Evolutionary conservation across 2,888 invertebrate genomes (phyloP).

Genomic region (Lycocerus yunnanus): DNA sequence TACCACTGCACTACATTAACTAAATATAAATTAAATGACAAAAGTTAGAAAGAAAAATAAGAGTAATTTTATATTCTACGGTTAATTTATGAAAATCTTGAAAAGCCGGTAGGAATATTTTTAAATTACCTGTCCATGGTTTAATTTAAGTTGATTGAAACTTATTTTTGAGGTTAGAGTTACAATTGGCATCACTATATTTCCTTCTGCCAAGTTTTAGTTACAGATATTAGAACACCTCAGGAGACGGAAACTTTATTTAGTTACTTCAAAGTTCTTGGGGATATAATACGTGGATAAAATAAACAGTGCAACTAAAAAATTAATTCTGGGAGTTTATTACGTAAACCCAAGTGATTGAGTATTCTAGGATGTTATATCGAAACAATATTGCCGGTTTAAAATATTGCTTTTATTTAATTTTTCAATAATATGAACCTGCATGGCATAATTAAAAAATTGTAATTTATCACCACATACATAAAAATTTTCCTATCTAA

Average conservation of each 20-base stretch:
- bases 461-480: too few relatives aligned
- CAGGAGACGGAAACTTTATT: constrained; percentile 1
- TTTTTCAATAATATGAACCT: too few relatives aligned
- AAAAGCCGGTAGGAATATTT: background rate
- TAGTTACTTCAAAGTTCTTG: background rate
- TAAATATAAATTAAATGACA: background rate
- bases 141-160: background rate
- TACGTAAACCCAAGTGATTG: background rate
- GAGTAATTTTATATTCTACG: background rate
- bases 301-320: background rate
- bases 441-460: too few relatives aligned
- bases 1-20: background rate
- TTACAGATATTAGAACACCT: constrained; percentile 3
- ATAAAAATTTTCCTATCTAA: too few relatives aligned
- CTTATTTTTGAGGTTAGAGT: background rate
- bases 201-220: constrained; percentile 1
- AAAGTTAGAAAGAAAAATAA: background rate
- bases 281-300: constrained; percentile 3
- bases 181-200: background rate
- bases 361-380: background rate
- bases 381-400: too few relatives aligned
- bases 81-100: background rate
- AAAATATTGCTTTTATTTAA: too few relatives aligned
- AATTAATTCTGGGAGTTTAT: background rate
- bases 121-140: background rate